Evolutionary conservation across 2,888 invertebrate genomes (phyloP).

Genomic region (Ichneumoninae sp.): DNA sequence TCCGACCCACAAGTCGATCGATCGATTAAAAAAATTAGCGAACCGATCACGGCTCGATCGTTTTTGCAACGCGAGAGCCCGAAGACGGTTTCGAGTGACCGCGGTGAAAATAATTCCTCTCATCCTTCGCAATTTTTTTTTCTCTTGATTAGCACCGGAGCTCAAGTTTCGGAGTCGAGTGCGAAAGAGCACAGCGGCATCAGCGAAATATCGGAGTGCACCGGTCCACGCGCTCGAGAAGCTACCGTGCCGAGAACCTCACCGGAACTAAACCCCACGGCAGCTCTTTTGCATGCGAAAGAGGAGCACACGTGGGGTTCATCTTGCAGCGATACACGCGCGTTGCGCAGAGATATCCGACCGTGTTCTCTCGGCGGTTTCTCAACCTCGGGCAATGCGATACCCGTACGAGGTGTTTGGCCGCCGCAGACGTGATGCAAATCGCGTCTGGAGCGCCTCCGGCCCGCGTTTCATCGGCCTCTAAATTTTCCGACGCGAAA

Average conservation of each 20-base stretch:
- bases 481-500: background rate
- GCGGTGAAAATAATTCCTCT: background rate
- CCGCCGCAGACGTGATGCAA: slow-evolving; percentile 40
- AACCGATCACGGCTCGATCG: background rate
- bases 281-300: slow-evolving; percentile 81
- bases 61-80: background rate
- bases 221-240: slow-evolving; percentile 60
- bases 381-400: slow-evolving; percentile 35
- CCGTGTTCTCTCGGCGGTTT: slow-evolving; percentile 57
- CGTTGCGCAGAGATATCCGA: slow-evolving; percentile 80
- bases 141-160: background rate
- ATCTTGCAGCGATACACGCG: slow-evolving; percentile 73
- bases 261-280: slow-evolving; percentile 54
- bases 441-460: slow-evolving; percentile 24
- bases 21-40: no score
- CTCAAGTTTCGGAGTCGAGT: background rate
- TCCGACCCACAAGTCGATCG: no score
- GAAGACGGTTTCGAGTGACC: background rate
- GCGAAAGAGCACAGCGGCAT: background rate
- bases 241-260: slow-evolving; percentile 70
- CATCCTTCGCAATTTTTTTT: background rate
- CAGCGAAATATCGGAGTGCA: background rate
- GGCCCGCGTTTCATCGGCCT: background rate
- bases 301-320: slow-evolving; percentile 77
- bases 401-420: background rate